These are phyloP conservation scores for Deilephila elpenor DNA, from an alignment of 2,888 invertebrate species.

Conservation along the genomic window DNA sequence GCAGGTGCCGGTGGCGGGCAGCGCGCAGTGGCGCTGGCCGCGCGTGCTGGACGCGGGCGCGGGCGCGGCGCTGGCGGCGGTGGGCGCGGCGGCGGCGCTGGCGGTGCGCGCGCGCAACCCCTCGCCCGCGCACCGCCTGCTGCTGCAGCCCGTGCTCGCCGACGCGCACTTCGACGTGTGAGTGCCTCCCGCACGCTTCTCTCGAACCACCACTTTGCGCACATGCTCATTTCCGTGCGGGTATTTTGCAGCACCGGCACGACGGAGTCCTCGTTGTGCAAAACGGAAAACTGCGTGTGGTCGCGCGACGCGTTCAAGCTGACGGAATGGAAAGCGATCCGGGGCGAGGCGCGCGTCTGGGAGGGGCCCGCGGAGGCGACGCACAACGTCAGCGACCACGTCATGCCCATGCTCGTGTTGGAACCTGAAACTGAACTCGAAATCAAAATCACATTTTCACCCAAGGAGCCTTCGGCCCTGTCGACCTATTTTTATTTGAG, in stretches of 20 bases:
- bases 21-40: slow-evolving; percentile 44
- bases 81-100: slow-evolving; percentile 82
- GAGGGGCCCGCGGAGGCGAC: slow-evolving; percentile 32
- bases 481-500: slow-evolving; percentile 81
- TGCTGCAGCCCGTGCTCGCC: slow-evolving; percentile 84
- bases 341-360: slow-evolving; percentile 42
- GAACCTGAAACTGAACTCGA: slow-evolving; percentile 83
- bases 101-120: slow-evolving; percentile 90
- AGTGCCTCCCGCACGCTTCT: slow-evolving; percentile 25
- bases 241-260: slow-evolving; percentile 36
- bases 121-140: slow-evolving; percentile 85
- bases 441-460: slow-evolving; percentile 77
- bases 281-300: slow-evolving; percentile 45
- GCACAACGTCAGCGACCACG: slow-evolving; percentile 28
- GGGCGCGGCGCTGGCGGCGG: slow-evolving; percentile 46
- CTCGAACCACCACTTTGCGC: too few relatives aligned
- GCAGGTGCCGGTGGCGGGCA: slow-evolving; percentile 49
- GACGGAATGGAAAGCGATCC: slow-evolving; percentile 55
- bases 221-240: neutral
- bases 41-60: slow-evolving; percentile 50
- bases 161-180: slow-evolving; percentile 37
- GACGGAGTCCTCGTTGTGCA: slow-evolving; percentile 36
- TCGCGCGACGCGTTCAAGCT: slow-evolving; percentile 54
- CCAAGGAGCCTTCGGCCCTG: slow-evolving; percentile 67
- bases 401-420: slow-evolving; percentile 72